Conservation (phyloP, 1,140 invertebrate species). For the Akabosia matsudoensis region DNA sequence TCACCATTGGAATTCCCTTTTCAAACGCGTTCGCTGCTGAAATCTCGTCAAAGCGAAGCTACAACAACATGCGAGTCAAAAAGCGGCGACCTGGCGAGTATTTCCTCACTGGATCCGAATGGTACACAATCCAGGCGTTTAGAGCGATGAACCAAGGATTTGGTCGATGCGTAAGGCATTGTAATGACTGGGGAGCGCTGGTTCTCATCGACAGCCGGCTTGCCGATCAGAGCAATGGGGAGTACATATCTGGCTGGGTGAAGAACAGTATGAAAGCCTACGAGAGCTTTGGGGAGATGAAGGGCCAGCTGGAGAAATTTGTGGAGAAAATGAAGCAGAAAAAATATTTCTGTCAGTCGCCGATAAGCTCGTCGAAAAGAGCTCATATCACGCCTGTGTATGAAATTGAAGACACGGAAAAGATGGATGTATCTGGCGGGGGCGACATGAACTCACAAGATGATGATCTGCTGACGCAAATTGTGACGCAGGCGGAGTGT, state of each 20-base stretch:
- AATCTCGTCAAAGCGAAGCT: conserved; percentile 19
- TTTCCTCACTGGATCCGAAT: conserved; percentile 54
- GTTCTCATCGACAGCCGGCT: conserved; percentile 59
- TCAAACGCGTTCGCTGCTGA: background rate
- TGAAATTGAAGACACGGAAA: background rate
- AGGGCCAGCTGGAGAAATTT: background rate
- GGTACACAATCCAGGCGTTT: conserved; percentile 61
- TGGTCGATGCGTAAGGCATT: conserved; percentile 58
- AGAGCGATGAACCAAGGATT: conserved; percentile 54
- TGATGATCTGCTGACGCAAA: background rate
- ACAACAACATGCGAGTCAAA: conserved; percentile 21
- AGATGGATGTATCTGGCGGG: background rate
- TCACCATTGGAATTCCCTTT: conserved; percentile 47
- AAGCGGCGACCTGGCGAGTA: background rate
- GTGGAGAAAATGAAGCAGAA: background rate
- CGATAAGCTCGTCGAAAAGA: background rate
- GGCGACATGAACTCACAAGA: background rate
- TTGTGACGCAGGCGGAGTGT: background rate
- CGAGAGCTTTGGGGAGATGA: background rate
- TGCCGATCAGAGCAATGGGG: conserved; percentile 47
- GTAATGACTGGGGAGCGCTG: conserved; percentile 60
- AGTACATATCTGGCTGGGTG: conserved; percentile 52
- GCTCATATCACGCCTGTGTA: background rate
- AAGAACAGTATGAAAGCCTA: conserved; percentile 33
- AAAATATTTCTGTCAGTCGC: background rate